These are phyloP conservation scores for Chascanopsetta lugubris DNA, from an alignment of 2,113 vertebrate species.

Conservation along the genomic window DNA sequence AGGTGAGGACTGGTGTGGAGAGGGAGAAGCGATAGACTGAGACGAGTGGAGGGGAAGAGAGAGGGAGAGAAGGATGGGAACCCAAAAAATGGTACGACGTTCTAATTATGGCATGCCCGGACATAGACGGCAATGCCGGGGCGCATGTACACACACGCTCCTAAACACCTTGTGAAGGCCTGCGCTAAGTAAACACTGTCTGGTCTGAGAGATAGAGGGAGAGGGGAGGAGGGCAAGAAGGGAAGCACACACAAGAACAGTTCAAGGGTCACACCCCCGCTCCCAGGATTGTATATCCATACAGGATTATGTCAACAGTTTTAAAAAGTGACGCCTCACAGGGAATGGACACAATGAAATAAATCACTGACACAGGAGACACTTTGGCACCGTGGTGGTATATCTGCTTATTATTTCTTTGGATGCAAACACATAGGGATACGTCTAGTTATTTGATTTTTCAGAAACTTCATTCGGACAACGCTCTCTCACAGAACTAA, in stretches of 20 bases:
- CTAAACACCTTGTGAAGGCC: slow-evolving; percentile 76
- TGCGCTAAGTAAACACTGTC: slow-evolving; percentile 74
- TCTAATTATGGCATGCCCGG: slow-evolving; percentile 84
- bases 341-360: background rate
- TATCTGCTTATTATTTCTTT: too few species aligned
- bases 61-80: slow-evolving; percentile 74
- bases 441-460: too few species aligned
- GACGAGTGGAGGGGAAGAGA: slow-evolving; percentile 52
- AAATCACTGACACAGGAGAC: background rate
- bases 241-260: slow-evolving; percentile 52
- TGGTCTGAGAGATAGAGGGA: slow-evolving; percentile 49
- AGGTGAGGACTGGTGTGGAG: slow-evolving; percentile 63
- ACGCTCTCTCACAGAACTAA: too few species aligned
- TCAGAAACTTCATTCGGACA: too few species aligned
- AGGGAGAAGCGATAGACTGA: slow-evolving; percentile 59
- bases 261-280: slow-evolving; percentile 62
- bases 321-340: background rate
- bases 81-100: slow-evolving; percentile 77
- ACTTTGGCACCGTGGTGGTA: too few species aligned
- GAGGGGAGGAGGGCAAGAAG: slow-evolving; percentile 1
- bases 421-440: too few species aligned
- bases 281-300: slow-evolving; percentile 34
- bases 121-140: slow-evolving; percentile 78
- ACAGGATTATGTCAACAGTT: slow-evolving; percentile 32
- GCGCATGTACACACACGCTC: slow-evolving; percentile 81